Percentiles rank a stretch among this genome's conserved stretches.
Conservation (phyloP, 2,797 vertebrate genomes). For the Sternarchorhynchus goeldii region DNA sequence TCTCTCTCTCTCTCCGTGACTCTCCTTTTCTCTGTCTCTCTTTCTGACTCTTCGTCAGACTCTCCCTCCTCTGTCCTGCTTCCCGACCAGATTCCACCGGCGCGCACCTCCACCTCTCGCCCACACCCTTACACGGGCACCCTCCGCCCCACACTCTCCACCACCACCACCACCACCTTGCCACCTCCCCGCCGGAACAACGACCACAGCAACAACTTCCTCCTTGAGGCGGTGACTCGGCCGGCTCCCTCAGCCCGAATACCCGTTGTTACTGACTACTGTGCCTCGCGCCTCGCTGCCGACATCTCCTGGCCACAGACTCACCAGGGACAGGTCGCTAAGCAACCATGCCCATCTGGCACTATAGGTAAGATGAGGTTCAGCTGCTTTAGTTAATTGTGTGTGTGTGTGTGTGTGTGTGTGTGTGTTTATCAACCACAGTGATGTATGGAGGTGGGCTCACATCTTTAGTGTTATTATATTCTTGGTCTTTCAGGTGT, state of each 20-base stretch:
- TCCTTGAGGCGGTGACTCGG: conserved; percentile 73
- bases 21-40: conserved; percentile 48
- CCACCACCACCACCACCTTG: conserved; percentile 70
- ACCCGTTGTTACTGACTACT: conserved; percentile 84
- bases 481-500: conserved; percentile 79
- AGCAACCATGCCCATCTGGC: conserved; percentile 88
- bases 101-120: conserved; percentile 71
- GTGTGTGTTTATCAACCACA: neutral
- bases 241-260: conserved; percentile 77
- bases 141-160: conserved; percentile 74
- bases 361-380: conserved; percentile 54
- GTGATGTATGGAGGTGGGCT: neutral
- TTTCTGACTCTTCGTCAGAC: conserved; percentile 36
- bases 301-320: conserved; percentile 96
- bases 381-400: neutral
- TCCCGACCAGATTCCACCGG: conserved; percentile 62
- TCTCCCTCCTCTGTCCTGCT: conserved; percentile 55
- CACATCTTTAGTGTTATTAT: conserved; percentile 17
- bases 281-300: conserved; percentile 81
- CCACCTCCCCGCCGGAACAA: conserved; percentile 66
- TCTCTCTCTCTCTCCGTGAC: conserved; percentile 55
- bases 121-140: conserved; percentile 77
- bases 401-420: conserved; percentile 8
- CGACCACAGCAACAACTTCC: conserved; percentile 75
- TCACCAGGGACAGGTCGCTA: conserved; percentile 89